phyloP scores from a whole-genome alignment of 2,888 invertebrate genomes.

The Metacarcinus magister region DNA sequence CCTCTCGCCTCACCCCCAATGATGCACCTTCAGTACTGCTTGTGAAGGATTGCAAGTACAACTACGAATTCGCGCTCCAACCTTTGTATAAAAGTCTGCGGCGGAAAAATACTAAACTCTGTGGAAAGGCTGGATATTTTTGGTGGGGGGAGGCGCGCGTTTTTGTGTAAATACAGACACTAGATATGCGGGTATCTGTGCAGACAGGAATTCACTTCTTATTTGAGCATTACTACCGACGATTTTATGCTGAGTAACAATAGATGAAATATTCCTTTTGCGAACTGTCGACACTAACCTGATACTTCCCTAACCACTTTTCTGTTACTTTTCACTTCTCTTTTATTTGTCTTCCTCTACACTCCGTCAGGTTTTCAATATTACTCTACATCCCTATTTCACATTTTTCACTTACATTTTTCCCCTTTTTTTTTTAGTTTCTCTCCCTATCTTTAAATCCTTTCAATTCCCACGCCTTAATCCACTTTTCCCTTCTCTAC shows the following conservation, averaged over 20 bases:
- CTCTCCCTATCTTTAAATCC: constrained; percentile 58
- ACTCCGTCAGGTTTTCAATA: neutral
- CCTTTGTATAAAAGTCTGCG: neutral
- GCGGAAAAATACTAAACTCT: neutral
- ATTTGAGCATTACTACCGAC: neutral
- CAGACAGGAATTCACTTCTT: neutral
- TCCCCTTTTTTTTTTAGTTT: neutral
- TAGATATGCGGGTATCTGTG: neutral
- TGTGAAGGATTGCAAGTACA: neutral
- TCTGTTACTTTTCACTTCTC: neutral
- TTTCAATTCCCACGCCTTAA: constrained; percentile 65
- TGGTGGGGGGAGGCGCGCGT: neutral
- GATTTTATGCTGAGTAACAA: neutral
- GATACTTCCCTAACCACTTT: neutral
- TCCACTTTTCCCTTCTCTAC: constrained; percentile 59
- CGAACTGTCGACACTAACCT: neutral
- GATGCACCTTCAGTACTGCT: neutral
- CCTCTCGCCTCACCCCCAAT: neutral
- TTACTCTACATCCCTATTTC: neutral
- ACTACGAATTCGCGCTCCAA: neutral
- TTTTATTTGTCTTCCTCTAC: neutral
- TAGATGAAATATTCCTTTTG: neutral
- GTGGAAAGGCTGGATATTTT: neutral
- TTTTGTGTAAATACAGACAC: neutral
- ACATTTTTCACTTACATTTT: neutral